phyloP scores from a whole-genome alignment of 2,888 invertebrate species.

The Petrolisthes cinctipes region DNA sequence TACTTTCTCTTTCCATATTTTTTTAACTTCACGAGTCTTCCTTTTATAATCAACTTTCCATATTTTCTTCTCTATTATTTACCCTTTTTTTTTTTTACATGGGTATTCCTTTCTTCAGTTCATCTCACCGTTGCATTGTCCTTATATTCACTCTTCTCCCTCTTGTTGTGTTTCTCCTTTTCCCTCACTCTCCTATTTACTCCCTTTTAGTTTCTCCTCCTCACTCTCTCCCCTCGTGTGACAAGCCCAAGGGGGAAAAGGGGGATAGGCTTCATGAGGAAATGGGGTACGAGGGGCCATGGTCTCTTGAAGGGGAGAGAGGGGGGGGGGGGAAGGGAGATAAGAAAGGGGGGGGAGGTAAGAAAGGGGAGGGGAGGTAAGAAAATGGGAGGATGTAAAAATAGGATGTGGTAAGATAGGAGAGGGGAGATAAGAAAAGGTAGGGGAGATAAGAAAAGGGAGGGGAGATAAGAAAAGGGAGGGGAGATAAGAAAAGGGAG shows the following conservation, averaged over 20 bases:
- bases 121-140: neutral
- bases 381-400: too few relatives aligned
- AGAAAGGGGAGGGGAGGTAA: too few relatives aligned
- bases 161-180: neutral
- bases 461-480: neutral
- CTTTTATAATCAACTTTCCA: neutral
- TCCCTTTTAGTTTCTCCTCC: neutral
- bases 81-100: neutral
- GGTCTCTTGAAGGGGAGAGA: neutral
- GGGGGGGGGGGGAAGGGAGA: neutral
- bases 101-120: neutral
- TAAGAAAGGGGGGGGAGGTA: neutral
- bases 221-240: neutral
- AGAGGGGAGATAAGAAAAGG: neutral
- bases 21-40: neutral
- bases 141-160: conserved; percentile 2
- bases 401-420: neutral
- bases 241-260: neutral
- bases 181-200: neutral
- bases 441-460: neutral
- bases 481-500: neutral
- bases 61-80: neutral
- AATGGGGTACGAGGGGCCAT: too few relatives aligned
- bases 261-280: neutral
- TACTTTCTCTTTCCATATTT: neutral